Conservation (phyloP, 2,888 invertebrate genomes). For the Platerodrilus igneus region DNA sequence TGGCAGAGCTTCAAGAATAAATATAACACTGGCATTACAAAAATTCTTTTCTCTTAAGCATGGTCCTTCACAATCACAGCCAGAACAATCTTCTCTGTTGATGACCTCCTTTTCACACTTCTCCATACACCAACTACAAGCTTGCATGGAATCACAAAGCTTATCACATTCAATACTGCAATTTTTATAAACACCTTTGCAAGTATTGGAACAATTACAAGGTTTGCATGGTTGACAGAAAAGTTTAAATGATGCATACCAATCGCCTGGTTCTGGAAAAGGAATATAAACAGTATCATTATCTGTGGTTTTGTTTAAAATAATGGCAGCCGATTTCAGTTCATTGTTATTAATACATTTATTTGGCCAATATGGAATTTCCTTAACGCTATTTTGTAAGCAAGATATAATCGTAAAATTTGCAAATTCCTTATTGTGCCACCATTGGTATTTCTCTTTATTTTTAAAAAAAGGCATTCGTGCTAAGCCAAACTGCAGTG, state of each 20-base stretch:
- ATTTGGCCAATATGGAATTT: constrained; percentile 59
- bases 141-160: constrained; percentile 25
- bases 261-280: constrained; percentile 77
- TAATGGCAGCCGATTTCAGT: constrained; percentile 55
- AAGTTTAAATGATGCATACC: constrained; percentile 72
- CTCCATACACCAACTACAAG: constrained; percentile 25
- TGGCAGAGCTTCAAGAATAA: constrained; percentile 68
- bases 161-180: constrained; percentile 34
- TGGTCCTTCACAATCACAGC: constrained; percentile 47
- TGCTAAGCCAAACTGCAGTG: constrained; percentile 65
- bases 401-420: constrained; percentile 58
- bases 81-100: constrained; percentile 29
- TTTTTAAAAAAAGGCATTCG: constrained; percentile 57
- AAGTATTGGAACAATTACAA: constrained; percentile 40
- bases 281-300: constrained; percentile 67
- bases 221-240: constrained; percentile 56
- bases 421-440: constrained; percentile 37
- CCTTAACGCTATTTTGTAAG: constrained; percentile 55
- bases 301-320: constrained; percentile 61
- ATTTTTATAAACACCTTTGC: constrained; percentile 33
- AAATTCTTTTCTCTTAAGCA: constrained; percentile 36
- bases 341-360: constrained; percentile 53
- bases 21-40: constrained; percentile 59
- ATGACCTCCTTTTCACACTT: constrained; percentile 19
- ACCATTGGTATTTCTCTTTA: constrained; percentile 30